Conservation (phyloP, 2,888 invertebrate genomes). For the Drosophila paranaensis region DNA sequence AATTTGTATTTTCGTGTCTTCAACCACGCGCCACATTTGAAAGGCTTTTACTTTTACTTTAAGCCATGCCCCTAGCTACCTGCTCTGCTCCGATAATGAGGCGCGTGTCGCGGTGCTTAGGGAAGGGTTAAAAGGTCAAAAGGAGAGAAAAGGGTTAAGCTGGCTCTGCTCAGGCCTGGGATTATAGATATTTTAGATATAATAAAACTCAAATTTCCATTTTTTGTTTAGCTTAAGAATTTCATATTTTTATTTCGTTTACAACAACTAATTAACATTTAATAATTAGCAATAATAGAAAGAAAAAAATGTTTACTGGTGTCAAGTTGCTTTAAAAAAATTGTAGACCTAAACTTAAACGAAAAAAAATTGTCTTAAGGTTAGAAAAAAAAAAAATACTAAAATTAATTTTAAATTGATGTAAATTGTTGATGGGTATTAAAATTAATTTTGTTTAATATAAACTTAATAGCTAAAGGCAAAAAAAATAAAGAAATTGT, state of each 20-base stretch:
- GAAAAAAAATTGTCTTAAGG: slow-evolving; percentile 42
- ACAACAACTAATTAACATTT: slow-evolving; percentile 66
- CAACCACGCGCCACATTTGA: slow-evolving; percentile 31
- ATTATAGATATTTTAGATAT: not conserved
- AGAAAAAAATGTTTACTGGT: slow-evolving; percentile 49
- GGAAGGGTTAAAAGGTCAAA: not conserved
- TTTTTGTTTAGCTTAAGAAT: slow-evolving; percentile 18
- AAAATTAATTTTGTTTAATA: slow-evolving; percentile 6
- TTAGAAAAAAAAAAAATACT: slow-evolving; percentile 32
- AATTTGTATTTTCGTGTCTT: slow-evolving; percentile 27
- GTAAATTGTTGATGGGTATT: not conserved
- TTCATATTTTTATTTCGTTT: slow-evolving; percentile 40
- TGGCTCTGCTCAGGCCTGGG: not conserved
- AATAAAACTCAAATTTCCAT: too few species aligned
- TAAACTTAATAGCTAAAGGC: slow-evolving; percentile 25
- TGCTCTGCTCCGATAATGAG: slow-evolving; percentile 24
- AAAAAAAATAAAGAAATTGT: slow-evolving; percentile 19
- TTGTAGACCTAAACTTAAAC: not conserved
- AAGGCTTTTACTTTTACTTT: slow-evolving; percentile 42
- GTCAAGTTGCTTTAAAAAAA: slow-evolving; percentile 31
- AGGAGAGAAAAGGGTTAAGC: slow-evolving; percentile 26
- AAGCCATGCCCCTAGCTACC: slow-evolving; percentile 34
- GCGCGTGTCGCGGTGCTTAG: slow-evolving; percentile 38
- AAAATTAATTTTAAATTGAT: slow-evolving; percentile 11
- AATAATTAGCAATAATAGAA: slow-evolving; percentile 30